Evolutionary conservation across 2,113 vertebrate species (phyloP).

Genomic region (Aegotheles bennettii): DNA sequence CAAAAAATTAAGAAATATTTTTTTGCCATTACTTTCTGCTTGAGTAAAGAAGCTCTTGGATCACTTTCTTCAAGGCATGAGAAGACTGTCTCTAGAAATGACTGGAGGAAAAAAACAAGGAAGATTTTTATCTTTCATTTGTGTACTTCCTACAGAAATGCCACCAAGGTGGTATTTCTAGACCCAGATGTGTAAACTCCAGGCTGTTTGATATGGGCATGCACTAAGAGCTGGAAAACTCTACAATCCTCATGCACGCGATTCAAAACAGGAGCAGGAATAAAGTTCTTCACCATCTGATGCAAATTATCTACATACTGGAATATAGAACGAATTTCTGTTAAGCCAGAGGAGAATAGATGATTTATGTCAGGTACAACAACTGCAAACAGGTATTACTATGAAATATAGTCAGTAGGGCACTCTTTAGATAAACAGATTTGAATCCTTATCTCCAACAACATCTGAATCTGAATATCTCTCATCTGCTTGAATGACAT

Average conservation of each 20-base stretch:
- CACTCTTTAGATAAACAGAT: not conserved
- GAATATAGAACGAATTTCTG: not conserved
- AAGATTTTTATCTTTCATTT: not conserved
- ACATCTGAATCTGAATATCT: not conserved
- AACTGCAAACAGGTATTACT: not conserved
- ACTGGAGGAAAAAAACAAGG: not conserved
- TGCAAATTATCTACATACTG: not conserved
- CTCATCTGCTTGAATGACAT: not conserved
- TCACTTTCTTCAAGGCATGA: not conserved
- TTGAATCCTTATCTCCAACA: not conserved
- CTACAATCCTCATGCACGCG: rapidly evolving
- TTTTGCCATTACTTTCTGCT: not conserved
- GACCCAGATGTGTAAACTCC: not conserved
- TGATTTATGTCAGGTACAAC: not conserved
- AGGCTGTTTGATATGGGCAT: not conserved
- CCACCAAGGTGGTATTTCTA: not conserved
- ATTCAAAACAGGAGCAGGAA: not conserved
- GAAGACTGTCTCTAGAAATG: not conserved
- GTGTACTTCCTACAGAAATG: not conserved
- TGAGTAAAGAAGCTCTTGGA: not conserved
- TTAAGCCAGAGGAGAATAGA: not conserved
- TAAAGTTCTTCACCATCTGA: not conserved
- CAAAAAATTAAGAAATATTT: not conserved
- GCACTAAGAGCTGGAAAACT: not conserved
- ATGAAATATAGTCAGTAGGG: not conserved